Percentiles rank a stretch among this genome's conserved stretches.
These are phyloP conservation scores for Procambarus virginalis DNA, from an alignment of 1,140 invertebrate genomes.

Conservation along the genomic window DNA sequence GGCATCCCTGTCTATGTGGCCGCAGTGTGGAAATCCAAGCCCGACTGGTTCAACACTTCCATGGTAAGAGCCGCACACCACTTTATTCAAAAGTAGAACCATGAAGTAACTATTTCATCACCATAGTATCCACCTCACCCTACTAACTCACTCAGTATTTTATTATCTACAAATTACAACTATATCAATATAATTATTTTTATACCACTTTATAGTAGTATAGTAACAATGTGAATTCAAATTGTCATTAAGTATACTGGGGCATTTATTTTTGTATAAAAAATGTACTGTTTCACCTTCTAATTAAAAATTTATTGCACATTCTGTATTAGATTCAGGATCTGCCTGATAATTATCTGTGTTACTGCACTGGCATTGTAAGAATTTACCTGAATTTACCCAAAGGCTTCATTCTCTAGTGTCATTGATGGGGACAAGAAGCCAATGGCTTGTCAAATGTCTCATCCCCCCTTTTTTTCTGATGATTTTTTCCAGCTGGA, in stretches of 20 bases:
- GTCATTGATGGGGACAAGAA: too few species aligned
- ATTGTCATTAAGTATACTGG: too few species aligned
- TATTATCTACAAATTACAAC: not conserved
- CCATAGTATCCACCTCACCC: not conserved
- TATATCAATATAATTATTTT: not conserved
- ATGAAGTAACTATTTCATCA: not conserved
- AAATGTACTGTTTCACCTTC: too few species aligned
- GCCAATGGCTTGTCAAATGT: too few species aligned
- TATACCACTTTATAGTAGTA: not conserved
- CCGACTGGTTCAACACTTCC: conserved; percentile 11
- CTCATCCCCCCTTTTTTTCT: too few species aligned
- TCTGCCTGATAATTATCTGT: too few species aligned
- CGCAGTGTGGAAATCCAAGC: conserved; percentile 70
- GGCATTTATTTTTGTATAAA: not conserved
- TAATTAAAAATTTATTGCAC: too few species aligned
- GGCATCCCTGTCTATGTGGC: conserved; percentile 78
- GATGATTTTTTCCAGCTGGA: too few species aligned
- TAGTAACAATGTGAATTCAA: not conserved
- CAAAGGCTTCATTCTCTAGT: too few species aligned
- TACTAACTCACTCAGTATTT: not conserved
- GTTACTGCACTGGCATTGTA: too few species aligned
- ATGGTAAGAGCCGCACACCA: conserved; percentile 14
- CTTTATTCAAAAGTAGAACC: not conserved
- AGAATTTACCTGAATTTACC: too few species aligned
- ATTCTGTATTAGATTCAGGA: too few species aligned